These are phyloP conservation scores for Sweltsa coloradensis DNA, from an alignment of 1,140 invertebrate species.

Conservation along the genomic window DNA sequence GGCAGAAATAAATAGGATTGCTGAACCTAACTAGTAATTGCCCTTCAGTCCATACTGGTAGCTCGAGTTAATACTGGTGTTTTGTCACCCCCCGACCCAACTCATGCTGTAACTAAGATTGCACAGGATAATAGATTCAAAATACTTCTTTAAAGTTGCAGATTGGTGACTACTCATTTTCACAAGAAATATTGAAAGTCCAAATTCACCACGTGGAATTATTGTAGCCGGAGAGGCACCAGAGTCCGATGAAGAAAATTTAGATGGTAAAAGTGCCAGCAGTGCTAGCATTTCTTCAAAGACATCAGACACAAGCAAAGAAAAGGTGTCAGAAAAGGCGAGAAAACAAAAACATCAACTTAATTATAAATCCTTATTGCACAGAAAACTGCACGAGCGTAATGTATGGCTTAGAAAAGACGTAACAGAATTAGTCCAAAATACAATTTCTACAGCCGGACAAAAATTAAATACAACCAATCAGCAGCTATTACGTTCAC, in stretches of 20 bases:
- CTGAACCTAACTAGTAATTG: too few relatives aligned
- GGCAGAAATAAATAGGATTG: too few relatives aligned
- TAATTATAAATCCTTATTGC: constrained; percentile 10
- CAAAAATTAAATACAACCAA: constrained; percentile 6
- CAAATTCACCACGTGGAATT: constrained; percentile 4
- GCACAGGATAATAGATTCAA: background rate
- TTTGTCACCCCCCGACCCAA: background rate
- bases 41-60: background rate
- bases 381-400: constrained; percentile 11
- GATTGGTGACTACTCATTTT: background rate
- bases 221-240: constrained; percentile 11
- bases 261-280: constrained; percentile 5
- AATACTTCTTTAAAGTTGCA: background rate
- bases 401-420: constrained; percentile 9
- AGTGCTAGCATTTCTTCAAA: constrained; percentile 8
- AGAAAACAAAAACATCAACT: background rate
- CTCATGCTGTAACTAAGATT: background rate
- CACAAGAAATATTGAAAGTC: background rate
- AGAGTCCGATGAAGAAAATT: constrained; percentile 12
- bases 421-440: constrained; percentile 7
- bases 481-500: constrained; percentile 9
- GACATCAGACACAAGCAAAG: background rate
- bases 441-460: background rate
- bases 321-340: background rate
- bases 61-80: background rate